These are phyloP conservation scores for Pseudobourletiella spinata DNA, from an alignment of 1,140 invertebrate genomes.

Conservation along the genomic window DNA sequence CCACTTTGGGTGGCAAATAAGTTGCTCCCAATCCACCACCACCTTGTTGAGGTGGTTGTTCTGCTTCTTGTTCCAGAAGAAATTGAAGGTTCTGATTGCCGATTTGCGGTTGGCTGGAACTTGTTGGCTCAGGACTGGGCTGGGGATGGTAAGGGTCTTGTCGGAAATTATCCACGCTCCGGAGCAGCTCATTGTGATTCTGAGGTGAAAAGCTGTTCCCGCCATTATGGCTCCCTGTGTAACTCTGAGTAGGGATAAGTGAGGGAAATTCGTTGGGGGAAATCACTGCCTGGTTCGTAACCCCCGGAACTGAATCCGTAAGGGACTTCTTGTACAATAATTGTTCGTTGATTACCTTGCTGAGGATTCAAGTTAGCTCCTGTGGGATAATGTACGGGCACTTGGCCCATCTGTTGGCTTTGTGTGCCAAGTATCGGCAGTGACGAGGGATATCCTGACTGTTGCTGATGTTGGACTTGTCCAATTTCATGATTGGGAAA, in stretches of 20 bases:
- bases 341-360: constrained; percentile 3
- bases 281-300: constrained; percentile 12
- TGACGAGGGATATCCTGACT: too few species aligned
- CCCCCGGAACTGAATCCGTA: background rate
- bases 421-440: too few species aligned
- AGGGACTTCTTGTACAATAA: constrained; percentile 18
- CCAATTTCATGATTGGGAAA: too few species aligned
- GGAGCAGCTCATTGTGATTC: background rate
- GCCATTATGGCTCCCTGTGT: background rate
- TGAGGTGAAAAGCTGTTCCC: background rate
- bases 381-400: too few species aligned
- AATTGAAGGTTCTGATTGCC: background rate
- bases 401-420: too few species aligned
- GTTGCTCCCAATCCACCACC: too few species aligned
- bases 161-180: too few species aligned
- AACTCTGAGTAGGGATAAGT: background rate
- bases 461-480: constrained; percentile 2
- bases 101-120: background rate
- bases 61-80: background rate
- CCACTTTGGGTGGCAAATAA: too few species aligned
- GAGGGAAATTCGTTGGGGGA: background rate
- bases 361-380: too few species aligned
- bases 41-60: constrained; percentile 13
- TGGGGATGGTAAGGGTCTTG: background rate
- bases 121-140: background rate